A percentile compares a stretch with the other conserved stretches of the same genome.
Evolutionary conservation across 2,888 invertebrate genomes (phyloP).

Genomic region (Xylota segnis): DNA sequence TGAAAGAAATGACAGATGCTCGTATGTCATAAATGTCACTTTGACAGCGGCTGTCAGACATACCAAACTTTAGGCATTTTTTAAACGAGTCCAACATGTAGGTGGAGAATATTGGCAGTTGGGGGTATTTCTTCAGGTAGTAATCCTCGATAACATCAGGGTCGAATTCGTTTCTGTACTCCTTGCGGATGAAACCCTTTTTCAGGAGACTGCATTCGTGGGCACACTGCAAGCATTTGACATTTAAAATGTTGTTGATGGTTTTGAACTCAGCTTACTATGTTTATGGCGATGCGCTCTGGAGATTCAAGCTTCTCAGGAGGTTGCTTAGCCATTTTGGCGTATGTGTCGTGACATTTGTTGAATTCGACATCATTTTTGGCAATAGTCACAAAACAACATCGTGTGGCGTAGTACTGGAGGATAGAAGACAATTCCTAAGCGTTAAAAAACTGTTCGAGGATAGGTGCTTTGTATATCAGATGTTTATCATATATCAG

Average conservation of each 20-base stretch:
- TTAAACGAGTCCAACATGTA: conserved; percentile 10
- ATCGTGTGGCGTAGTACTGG: conserved; percentile 34
- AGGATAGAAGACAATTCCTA: no score
- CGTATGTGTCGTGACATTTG: conserved; percentile 17
- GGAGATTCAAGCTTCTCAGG: background rate
- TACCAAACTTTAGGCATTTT: conserved; percentile 40
- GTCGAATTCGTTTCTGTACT: conserved; percentile 11
- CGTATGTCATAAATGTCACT: background rate
- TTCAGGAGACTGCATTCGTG: conserved; percentile 28
- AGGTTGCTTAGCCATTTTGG: background rate
- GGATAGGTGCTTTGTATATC: no score
- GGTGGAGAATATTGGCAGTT: background rate
- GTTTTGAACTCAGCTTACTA: background rate
- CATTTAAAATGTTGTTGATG: background rate
- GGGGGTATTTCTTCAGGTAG: background rate
- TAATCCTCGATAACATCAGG: conserved; percentile 31
- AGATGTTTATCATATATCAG: no score
- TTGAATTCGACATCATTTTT: conserved; percentile 1
- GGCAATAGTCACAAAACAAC: conserved; percentile 16
- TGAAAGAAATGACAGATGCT: background rate
- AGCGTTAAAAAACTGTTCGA: no score
- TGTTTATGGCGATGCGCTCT: conserved; percentile 48
- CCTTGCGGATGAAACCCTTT: conserved; percentile 5
- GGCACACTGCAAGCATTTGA: conserved; percentile 21
- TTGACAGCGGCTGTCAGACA: background rate